Base-by-base conservation (phyloP, 2,113 vertebrate species). In the Gymnorhina tibicen region DNA sequence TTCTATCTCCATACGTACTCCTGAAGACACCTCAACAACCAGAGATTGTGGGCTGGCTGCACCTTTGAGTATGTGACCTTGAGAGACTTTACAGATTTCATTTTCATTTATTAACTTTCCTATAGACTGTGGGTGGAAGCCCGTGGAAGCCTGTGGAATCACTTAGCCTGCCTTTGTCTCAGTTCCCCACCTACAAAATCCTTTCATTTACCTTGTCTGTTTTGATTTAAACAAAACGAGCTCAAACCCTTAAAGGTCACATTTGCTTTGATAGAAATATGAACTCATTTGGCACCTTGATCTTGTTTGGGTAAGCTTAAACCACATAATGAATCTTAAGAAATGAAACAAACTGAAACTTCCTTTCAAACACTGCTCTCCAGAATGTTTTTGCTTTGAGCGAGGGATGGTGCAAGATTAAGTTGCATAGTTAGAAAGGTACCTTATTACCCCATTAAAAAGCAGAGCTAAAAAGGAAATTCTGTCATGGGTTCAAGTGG, bases 201-300 rank as follows among this genome's bases (percentile, higher is more conserved):
- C 63, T 85, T 80, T 80, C n/a, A 77, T 87, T 52, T 87, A 70
- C 62, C 56, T 94, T 74, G 46, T 89, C 84, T 91, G 41, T 73
- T 95, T 92, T 84, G 73, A 89, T 93, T 93, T 86, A 89, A 91
- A 37, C 18, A 67, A 72, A 94, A 79, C 14, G 44, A 60, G 44
- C 47, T 64, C 26, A 62, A 81, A 63, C 13, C 41, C 56, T 68
- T 59, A 63, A 66, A 91, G 88, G 88, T 86, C 77, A 85, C 30
- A 28, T n/a, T 55, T 58, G 47, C 81, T 85, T 93, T 24, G 4
- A 74, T 37, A 87, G 52, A 49, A 80, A 53, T 37, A 62, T 49
- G 66, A 87, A 92, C 69, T 70, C 19, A 21, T 60, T 86, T 86
- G 67, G 46, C 66, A 83, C 68, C 68, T 77, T 91, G 63, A 84